Base-by-base conservation (phyloP, 2,113 vertebrate genomes). In the Agelaius phoeniceus region DNA sequence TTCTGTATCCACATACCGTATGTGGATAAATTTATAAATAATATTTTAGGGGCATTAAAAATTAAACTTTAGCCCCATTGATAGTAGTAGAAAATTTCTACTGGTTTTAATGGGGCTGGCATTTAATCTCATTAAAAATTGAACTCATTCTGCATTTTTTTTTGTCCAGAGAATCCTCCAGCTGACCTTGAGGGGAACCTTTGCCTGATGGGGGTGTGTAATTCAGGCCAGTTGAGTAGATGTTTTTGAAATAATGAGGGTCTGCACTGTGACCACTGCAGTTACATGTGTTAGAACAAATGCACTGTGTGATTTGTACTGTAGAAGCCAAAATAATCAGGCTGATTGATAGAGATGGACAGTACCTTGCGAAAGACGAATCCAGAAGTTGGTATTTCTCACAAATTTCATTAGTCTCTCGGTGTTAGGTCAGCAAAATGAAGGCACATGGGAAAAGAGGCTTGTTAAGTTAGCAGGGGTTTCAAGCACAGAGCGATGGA, bases 361-460 rank as follows among this genome's bases (percentile, higher is more conserved):
- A 59, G 68, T 89, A 71, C 78, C 65, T 93, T 89, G 87, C 8
- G 66, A 75, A 90, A 81, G 19, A 28, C 1, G 1, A n/a, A 39
- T 39, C 54, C 58, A 31, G 69, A 93, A 97, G 43, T 6, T 1
- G 6, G 41, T 52, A 43, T 33, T 83, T 71, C 23, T 69, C 78
- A 26, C 16, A 55, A n/a, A 68, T 68, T 39, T 43, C 11, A 7
- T 46, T 54, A 46, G 20, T 55, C 35, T 39, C 3, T 0, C 17
- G 3, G 30, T 79, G 59, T 83, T 82, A 54, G 82, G 61, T 79
- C 65, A 66, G 55, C 67, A 61, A 43, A 86, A 71, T 39, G 35
- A 92, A 87, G 83, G 62, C 62, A 77, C 54, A 35, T 58, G 93
- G 73, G 82, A 96, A 96, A 91, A 92, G 15, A 16, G 71, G 49